These are phyloP conservation scores for Eucidaris tribuloides DNA, from an alignment of 35 echinoderm and acorn worm species.

Conservation along the genomic window DNA sequence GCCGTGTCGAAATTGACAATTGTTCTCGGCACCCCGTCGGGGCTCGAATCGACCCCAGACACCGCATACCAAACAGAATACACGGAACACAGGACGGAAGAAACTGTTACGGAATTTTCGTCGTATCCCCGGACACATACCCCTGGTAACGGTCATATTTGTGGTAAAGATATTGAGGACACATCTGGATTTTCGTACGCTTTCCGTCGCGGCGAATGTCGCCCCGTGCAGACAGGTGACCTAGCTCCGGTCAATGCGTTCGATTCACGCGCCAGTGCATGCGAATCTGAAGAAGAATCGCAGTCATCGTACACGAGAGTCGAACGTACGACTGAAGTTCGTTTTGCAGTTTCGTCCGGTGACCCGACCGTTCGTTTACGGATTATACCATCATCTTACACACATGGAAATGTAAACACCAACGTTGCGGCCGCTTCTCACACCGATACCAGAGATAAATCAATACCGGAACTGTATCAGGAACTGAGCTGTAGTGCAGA, in stretches of 20 bases:
- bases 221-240: not conserved
- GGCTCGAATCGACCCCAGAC: not conserved
- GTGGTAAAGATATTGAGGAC: not conserved
- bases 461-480: constrained; percentile 6
- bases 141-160: not conserved
- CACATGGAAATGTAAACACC: constrained; percentile 6
- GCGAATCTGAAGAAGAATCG: too few relatives aligned
- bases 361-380: not conserved
- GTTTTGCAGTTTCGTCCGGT: constrained; percentile 2
- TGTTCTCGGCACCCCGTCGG: not conserved
- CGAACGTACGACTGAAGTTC: constrained; percentile 1
- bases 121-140: not conserved
- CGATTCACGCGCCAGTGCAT: constrained; percentile 16
- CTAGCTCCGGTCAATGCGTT: not conserved
- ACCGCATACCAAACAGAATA: constrained; percentile 14
- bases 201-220: constrained; percentile 15
- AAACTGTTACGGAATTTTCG: constrained; percentile 12
- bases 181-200: constrained; percentile 13
- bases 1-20: constrained; percentile 12
- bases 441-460: not conserved
- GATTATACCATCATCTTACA: constrained; percentile 8
- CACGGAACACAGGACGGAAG: not conserved
- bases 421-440: constrained; percentile 1
- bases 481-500: not conserved
- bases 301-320: constrained; percentile 21